phyloP scores from a whole-genome alignment of 2,113 vertebrate species.

The Indicator indicator region DNA sequence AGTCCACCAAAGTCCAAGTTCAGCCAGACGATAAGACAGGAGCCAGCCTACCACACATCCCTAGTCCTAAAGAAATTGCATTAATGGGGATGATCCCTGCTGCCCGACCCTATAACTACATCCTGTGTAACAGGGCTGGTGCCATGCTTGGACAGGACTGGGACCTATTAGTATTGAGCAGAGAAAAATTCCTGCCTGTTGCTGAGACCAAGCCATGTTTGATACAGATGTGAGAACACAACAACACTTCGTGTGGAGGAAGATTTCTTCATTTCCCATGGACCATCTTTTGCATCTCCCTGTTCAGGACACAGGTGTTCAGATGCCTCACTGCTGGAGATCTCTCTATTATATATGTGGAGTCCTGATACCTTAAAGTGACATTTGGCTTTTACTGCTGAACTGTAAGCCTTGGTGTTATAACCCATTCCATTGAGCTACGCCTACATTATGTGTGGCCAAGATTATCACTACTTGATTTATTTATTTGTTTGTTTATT shows the following conservation, averaged over 20 bases:
- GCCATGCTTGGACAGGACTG: not conserved
- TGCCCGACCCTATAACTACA: rapidly evolving
- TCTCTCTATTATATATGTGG: rapidly evolving
- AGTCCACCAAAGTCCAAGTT: not conserved
- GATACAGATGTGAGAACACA: rapidly evolving
- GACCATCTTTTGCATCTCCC: not conserved
- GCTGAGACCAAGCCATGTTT: not conserved
- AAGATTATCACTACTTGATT: not conserved
- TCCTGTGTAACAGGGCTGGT: not conserved
- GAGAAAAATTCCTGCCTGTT: not conserved
- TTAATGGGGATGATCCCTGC: not conserved
- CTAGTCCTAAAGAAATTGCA: not conserved
- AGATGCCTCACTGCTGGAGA: not conserved
- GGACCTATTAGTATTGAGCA: not conserved
- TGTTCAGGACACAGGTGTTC: not conserved
- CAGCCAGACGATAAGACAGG: not conserved
- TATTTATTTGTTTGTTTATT: not conserved
- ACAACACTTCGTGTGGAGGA: rapidly evolving
- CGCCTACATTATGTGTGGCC: not conserved
- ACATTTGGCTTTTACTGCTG: not conserved
- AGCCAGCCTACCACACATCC: not conserved
- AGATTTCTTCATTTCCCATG: not conserved
- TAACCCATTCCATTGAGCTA: not conserved
- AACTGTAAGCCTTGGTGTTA: not conserved
- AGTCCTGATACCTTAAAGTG: not conserved